These are phyloP conservation scores for Eilema depressum DNA, from an alignment of 2,888 invertebrate species.

Conservation along the genomic window DNA sequence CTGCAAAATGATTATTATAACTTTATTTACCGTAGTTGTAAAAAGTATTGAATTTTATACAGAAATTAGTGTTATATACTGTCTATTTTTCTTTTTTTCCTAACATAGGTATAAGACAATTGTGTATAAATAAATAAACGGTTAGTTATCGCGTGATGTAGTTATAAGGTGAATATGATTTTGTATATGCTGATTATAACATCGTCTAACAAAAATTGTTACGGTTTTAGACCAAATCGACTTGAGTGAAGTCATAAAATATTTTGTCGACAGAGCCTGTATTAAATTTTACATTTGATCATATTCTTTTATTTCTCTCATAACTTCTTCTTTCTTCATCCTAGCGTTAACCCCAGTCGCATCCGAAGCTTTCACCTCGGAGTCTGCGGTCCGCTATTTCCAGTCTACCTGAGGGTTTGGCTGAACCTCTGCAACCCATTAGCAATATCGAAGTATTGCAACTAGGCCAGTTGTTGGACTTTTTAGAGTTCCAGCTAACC, in stretches of 20 bases:
- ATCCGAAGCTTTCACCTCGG: no score
- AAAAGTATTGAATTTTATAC: constrained; percentile 78
- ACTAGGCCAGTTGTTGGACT: no score
- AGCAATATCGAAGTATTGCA: no score
- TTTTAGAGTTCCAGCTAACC: no score
- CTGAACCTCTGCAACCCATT: no score
- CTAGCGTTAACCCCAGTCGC: no score
- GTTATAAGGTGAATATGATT: constrained; percentile 52
- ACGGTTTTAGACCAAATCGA: constrained; percentile 48
- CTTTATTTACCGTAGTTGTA: constrained; percentile 55
- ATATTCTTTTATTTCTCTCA: constrained; percentile 43
- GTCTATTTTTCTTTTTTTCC: constrained; percentile 40
- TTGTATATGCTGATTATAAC: constrained; percentile 53
- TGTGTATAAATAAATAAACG: constrained; percentile 48
- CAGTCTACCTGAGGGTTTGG: no score
- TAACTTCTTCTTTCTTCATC: no score
- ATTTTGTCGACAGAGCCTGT: constrained; percentile 69
- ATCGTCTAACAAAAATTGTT: constrained; percentile 52
- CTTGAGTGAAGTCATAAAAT: constrained; percentile 61
- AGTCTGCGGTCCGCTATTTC: no score
- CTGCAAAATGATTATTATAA: constrained; percentile 30
- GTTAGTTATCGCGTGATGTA: constrained; percentile 65
- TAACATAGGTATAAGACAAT: constrained; percentile 46
- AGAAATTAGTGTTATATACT: constrained; percentile 48
- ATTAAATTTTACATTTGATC: constrained; percentile 68